phyloP scores from a whole-genome alignment of 2,113 vertebrate species.

The Cynoglossus semilaevis region DNA sequence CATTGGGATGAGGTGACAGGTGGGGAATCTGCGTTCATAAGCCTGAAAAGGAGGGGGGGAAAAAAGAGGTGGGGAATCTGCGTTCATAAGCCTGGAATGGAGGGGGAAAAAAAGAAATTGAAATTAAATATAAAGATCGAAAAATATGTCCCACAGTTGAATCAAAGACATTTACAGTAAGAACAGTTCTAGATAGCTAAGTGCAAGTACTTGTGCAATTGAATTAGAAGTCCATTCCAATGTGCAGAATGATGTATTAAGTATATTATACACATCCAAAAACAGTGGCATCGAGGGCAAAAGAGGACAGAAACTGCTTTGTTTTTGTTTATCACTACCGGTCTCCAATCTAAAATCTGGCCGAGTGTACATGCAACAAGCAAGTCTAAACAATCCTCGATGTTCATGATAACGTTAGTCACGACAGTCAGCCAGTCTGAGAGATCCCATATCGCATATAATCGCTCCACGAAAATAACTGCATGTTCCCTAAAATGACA shows the following conservation, averaged over 20 bases:
- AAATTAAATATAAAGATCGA: neutral
- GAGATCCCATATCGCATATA: neutral
- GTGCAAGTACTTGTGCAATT: no score
- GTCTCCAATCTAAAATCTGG: neutral
- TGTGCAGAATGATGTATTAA: no score
- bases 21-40: slow-evolving; percentile 93
- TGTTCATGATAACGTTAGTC: slow-evolving; percentile 18
- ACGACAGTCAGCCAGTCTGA: slow-evolving; percentile 11
- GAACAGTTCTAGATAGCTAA: no score
- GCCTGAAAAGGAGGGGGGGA: no score
- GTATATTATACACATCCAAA: no score
- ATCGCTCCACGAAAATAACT: neutral
- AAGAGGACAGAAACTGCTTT: no score
- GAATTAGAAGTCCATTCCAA: no score
- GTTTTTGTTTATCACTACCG: neutral
- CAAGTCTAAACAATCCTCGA: slow-evolving; percentile 5
- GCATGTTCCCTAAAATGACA: neutral
- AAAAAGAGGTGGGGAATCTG: slow-evolving; percentile 93
- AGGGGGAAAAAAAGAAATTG: neutral
- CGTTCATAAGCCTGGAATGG: slow-evolving; percentile 88
- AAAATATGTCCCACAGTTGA: no score
- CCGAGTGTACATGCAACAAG: neutral
- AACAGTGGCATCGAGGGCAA: no score
- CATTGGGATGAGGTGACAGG: slow-evolving; percentile 94
- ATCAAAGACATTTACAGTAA: no score